A percentile compares a stretch with the other conserved stretches of the same genome.
Evolutionary conservation across 2,888 invertebrate genomes (phyloP).

Genomic region (Epistrophella euchroma): DNA sequence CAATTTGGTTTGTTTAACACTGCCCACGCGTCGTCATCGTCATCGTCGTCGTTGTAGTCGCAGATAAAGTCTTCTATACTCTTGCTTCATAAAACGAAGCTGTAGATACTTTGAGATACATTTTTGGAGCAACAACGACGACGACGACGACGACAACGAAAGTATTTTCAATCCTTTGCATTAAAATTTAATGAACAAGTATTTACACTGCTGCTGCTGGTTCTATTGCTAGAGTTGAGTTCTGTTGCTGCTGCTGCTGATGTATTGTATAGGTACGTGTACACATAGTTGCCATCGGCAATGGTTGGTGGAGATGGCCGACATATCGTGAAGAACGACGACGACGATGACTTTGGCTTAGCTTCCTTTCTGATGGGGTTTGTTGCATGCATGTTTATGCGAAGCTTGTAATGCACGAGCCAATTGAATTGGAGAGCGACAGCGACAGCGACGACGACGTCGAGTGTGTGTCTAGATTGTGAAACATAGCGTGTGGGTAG

Average conservation of each 20-base stretch:
- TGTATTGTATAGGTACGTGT: background rate
- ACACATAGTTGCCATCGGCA: slow-evolving; percentile 18
- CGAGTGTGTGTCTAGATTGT: slow-evolving; percentile 38
- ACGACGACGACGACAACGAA: slow-evolving; percentile 44
- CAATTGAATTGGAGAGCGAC: slow-evolving; percentile 70
- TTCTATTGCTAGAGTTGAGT: background rate
- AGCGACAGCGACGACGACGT: slow-evolving; percentile 38
- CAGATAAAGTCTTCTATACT: slow-evolving; percentile 39
- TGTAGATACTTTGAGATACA: slow-evolving; percentile 39
- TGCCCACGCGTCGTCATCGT: slow-evolving; percentile 68
- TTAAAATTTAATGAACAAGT: slow-evolving; percentile 72
- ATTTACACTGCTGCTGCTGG: slow-evolving; percentile 52
- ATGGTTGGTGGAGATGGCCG: slow-evolving; percentile 16
- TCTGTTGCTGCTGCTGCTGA: background rate
- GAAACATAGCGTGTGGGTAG: slow-evolving; percentile 8
- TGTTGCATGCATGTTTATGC: slow-evolving; percentile 56
- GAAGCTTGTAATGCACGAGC: slow-evolving; percentile 75
- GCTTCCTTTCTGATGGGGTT: slow-evolving; percentile 48
- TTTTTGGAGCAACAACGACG: slow-evolving; percentile 48
- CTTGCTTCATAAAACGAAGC: slow-evolving; percentile 1
- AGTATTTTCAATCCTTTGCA: slow-evolving; percentile 69
- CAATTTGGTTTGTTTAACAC: slow-evolving; percentile 73
- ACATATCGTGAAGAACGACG: background rate
- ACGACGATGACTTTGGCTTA: slow-evolving; percentile 26
- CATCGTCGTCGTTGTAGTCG: slow-evolving; percentile 9